Evolutionary conservation across 2,113 vertebrate genomes (phyloP), one percentile per base, ranked within the genome.

Genomic region (Hipposideros armiger): DNA sequence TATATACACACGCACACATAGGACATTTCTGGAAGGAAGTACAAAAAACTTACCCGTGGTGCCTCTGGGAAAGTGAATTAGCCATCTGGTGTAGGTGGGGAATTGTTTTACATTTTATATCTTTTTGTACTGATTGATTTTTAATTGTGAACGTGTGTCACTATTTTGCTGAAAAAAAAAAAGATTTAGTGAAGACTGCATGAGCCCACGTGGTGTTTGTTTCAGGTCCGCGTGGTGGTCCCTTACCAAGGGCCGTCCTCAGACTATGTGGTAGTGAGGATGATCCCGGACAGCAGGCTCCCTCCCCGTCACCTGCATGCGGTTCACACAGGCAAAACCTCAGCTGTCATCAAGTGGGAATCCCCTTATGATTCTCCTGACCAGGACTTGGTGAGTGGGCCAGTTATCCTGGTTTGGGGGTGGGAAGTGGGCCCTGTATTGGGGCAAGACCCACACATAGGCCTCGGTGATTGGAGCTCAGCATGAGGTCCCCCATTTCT

Each of bases 271-370:
- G 99, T 99, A 87, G 99, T 99, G 92, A 99, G 99, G 98, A 99
- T 99, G 99, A 99, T 99, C 96, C 99, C 99, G 0, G 99, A 99
- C n/a, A 99, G 99, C 97, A 97, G 99, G 69, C 99, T 99, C 30
- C 99, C 99, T 0, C 99, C 99, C 24, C 99, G 99, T 26, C 99
- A 99, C 96, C 99, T 99, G 28, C 99, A 99, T 20, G 95, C 98
- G 0, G 99, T 99, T 69, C 98, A 40, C 36, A 98, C 98, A 0
- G 99, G 98, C 1, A 99, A 99, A 95, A 99, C 99, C 0, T 99
- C 99, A 1, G 99, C 99, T 0, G 98, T 98, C 77, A 98, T 99
- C 77, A 99, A 99, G 94, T 99, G 99, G 99, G 99, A 99, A 92
- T 99, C 99, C 0, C 99, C 99, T 0, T 99, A 99, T 0, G 99